These are phyloP conservation scores for Enteromius radiatus DNA, from an alignment of 2,797 vertebrate species.

Conservation along the genomic window DNA sequence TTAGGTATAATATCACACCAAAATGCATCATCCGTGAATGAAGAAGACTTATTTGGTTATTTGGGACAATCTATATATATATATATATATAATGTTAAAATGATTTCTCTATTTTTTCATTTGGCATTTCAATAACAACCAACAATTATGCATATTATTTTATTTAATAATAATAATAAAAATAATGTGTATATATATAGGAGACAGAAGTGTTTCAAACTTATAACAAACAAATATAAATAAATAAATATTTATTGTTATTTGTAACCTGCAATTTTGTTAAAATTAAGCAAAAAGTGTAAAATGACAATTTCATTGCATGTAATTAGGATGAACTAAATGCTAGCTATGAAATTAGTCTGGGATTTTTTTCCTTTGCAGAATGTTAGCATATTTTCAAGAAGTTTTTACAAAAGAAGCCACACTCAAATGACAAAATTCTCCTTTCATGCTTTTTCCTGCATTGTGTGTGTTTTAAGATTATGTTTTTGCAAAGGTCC, in stretches of 20 bases:
- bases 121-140: background rate
- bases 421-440: background rate
- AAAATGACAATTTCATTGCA: background rate
- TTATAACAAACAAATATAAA: no score
- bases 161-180: no score
- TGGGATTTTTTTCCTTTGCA: background rate
- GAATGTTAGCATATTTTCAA: background rate
- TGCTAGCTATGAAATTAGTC: background rate
- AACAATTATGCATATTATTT: background rate
- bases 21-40: slow-evolving; percentile 1
- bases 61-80: background rate
- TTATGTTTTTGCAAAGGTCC: background rate
- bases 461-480: background rate
- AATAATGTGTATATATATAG: background rate
- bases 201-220: background rate
- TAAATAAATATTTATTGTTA: background rate
- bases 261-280: background rate
- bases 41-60: background rate
- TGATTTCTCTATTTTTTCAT: background rate
- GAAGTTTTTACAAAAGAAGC: background rate
- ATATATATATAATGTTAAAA: no score
- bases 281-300: background rate
- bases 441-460: background rate
- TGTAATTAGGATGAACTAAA: no score
- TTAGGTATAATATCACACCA: background rate